Evolutionary conservation across 2,113 vertebrate species (phyloP).

Genomic region (Noctilio leporinus): DNA sequence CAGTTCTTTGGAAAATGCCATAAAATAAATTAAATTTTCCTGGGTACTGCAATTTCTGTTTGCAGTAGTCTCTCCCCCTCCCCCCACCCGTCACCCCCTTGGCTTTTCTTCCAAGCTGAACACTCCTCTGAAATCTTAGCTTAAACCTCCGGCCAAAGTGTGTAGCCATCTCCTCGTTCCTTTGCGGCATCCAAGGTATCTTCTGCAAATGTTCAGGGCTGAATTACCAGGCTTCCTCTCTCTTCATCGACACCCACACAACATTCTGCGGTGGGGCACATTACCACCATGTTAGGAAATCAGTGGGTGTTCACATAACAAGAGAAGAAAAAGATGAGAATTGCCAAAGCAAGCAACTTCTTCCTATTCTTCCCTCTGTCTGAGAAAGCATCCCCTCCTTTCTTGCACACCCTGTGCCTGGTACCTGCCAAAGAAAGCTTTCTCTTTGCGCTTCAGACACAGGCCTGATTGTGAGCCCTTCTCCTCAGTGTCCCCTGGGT

Average conservation of each 20-base stretch:
- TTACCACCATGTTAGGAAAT: slow-evolving; percentile 77
- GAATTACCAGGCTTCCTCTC: slow-evolving; percentile 57
- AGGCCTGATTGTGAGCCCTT: slow-evolving; percentile 57
- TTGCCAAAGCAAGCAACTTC: slow-evolving; percentile 83
- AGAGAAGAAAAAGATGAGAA: slow-evolving; percentile 72
- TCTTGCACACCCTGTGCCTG: slow-evolving; percentile 63
- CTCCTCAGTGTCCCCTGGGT: slow-evolving; percentile 35
- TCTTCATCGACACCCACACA: slow-evolving; percentile 55
- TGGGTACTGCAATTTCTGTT: slow-evolving; percentile 56
- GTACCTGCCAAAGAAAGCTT: slow-evolving; percentile 80
- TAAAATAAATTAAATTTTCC: slow-evolving; percentile 66
- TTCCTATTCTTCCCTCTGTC: slow-evolving; percentile 80
- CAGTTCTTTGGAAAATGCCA: slow-evolving; percentile 58
- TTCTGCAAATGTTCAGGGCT: slow-evolving; percentile 16
- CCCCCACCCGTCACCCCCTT: not conserved
- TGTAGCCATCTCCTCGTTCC: not conserved
- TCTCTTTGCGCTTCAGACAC: slow-evolving; percentile 63
- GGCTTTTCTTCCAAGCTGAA: slow-evolving; percentile 41
- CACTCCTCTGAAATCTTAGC: slow-evolving; percentile 13
- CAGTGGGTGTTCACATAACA: slow-evolving; percentile 76
- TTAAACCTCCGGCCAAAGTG: slow-evolving; percentile 14
- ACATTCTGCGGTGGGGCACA: slow-evolving; percentile 69
- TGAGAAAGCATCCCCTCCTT: slow-evolving; percentile 73
- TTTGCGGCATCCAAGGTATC: slow-evolving; percentile 38
- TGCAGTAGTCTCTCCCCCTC: not conserved